Percentiles rank a stretch among this genome's conserved stretches.
Evolutionary conservation across 2,113 vertebrate genomes (phyloP).

Genomic region (Tragulus kanchil): DNA sequence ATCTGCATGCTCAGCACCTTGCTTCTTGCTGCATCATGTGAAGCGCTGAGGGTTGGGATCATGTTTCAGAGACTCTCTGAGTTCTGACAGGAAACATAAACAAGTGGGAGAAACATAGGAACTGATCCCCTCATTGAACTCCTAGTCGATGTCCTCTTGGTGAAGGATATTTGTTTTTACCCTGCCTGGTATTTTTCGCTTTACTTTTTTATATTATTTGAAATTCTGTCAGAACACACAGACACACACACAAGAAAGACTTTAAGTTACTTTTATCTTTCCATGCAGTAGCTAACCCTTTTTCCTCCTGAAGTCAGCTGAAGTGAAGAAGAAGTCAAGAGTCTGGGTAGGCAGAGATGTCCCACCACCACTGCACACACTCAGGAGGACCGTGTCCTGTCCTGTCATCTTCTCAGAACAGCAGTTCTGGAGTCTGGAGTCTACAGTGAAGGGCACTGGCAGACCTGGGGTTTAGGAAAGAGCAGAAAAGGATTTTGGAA

Average conservation of each 20-base stretch:
- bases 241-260: not conserved
- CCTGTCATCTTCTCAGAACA: not conserved
- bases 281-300: not conserved
- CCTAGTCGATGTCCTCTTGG: not conserved
- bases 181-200: not conserved
- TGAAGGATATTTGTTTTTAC: not conserved
- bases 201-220: not conserved
- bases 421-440: not conserved
- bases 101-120: not conserved
- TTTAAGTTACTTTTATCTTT: not conserved
- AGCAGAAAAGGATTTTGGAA: not conserved
- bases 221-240: not conserved
- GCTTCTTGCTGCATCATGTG: fast-evolving
- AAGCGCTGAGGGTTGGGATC: not conserved
- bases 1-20: too few relatives aligned
- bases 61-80: not conserved
- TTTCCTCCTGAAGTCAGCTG: not conserved
- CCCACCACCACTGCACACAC: fast-evolving
- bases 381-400: not conserved
- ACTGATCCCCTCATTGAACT: not conserved
- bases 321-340: not conserved
- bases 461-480: not conserved
- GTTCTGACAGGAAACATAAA: not conserved
- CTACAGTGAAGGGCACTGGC: not conserved
- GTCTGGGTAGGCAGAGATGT: not conserved